Percentiles rank a stretch among this genome's conserved stretches.
Conservation (phyloP, 2,888 invertebrate genomes). For the Tetranychus piercei region DNA sequence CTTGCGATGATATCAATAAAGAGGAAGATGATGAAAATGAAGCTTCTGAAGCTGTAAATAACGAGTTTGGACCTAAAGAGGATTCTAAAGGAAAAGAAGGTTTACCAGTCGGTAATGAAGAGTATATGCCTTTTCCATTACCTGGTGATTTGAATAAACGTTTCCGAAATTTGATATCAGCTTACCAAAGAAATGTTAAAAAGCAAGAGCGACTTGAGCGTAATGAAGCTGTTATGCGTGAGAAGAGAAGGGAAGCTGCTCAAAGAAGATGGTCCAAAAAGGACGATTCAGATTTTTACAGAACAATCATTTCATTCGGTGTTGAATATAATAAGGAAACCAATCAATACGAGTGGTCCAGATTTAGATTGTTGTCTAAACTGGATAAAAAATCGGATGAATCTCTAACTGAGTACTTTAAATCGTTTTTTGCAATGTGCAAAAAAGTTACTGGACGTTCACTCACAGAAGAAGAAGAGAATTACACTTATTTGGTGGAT, state of each 20-base stretch:
- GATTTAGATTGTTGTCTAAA: slow-evolving; percentile 73
- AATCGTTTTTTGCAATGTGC: slow-evolving; percentile 94
- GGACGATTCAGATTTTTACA: slow-evolving; percentile 88
- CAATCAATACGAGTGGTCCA: slow-evolving; percentile 62
- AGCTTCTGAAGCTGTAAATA: slow-evolving; percentile 16
- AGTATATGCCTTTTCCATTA: slow-evolving; percentile 50
- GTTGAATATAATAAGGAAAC: slow-evolving; percentile 58
- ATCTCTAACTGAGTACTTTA: slow-evolving; percentile 85
- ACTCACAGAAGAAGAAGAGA: slow-evolving; percentile 55
- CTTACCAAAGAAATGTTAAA: slow-evolving; percentile 71
- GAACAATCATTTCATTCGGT: slow-evolving; percentile 86
- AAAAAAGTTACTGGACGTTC: slow-evolving; percentile 75
- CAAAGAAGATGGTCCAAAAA: slow-evolving; percentile 71
- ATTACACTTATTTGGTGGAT: slow-evolving; percentile 47
- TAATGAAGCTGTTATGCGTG: slow-evolving; percentile 71
- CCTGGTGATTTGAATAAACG: slow-evolving; percentile 87
- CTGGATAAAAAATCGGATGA: slow-evolving; percentile 86
- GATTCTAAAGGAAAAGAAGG: neutral
- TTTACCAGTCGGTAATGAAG: neutral
- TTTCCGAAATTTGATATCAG: slow-evolving; percentile 73
- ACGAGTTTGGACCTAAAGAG: neutral
- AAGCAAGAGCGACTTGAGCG: slow-evolving; percentile 75
- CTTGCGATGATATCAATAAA: slow-evolving; percentile 35
- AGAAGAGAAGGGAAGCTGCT: slow-evolving; percentile 40
- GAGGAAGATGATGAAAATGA: slow-evolving; percentile 43